Evolutionary conservation across 2,113 vertebrate genomes (phyloP).

Genomic region (Saimiri boliviensis): DNA sequence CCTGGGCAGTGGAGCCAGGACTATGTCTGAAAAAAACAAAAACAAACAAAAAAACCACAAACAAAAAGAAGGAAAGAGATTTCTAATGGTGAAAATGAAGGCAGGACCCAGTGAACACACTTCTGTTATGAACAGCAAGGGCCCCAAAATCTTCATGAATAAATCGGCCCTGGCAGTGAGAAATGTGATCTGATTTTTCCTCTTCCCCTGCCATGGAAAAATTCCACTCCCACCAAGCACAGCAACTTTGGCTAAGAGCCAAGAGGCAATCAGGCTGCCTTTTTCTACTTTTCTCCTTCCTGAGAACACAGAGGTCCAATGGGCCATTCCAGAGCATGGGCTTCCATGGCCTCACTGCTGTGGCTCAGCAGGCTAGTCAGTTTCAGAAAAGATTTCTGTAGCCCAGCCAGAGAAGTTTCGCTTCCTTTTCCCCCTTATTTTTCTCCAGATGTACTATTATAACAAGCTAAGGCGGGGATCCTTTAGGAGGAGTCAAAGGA

Average conservation of each 20-base stretch:
- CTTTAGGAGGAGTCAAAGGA: background rate
- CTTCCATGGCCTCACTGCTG: background rate
- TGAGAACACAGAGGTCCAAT: background rate
- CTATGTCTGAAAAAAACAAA: background rate
- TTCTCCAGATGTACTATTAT: background rate
- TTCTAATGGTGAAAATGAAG: constrained; percentile 20
- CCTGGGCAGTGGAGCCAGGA: too few relatives aligned
- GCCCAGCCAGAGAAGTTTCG: background rate
- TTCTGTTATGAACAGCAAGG: constrained; percentile 19
- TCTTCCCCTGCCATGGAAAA: constrained; percentile 74
- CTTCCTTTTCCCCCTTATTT: background rate
- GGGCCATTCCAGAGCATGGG: background rate
- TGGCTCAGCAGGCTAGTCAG: background rate
- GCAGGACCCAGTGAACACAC: background rate
- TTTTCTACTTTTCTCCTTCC: constrained; percentile 12
- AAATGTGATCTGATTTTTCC: constrained; percentile 73
- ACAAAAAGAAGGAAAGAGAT: background rate
- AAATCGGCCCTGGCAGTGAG: constrained; percentile 65
- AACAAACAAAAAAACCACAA: background rate
- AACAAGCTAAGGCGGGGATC: background rate
- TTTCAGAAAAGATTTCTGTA: background rate
- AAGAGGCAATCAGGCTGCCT: constrained; percentile 26
- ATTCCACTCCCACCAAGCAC: constrained; percentile 52
- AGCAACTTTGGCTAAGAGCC: constrained; percentile 46
- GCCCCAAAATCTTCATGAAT: constrained; percentile 57